Evolutionary conservation across 2,113 vertebrate species (phyloP).

Genomic region (Laterallus jamaicensis): DNA sequence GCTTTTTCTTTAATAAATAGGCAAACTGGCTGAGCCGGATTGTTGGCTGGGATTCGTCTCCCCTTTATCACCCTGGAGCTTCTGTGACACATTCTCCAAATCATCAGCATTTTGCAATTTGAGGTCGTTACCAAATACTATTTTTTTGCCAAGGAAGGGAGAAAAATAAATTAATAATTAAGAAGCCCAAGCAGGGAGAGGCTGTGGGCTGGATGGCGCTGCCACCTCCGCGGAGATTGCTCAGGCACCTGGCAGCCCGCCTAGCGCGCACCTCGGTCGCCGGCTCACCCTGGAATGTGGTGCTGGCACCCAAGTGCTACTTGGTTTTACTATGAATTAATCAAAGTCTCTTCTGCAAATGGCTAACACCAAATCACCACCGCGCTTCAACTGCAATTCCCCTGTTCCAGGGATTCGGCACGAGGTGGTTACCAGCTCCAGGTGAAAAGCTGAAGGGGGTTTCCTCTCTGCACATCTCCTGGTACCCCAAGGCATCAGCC

Average conservation of each 20-base stretch:
- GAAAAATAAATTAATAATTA: conserved; percentile 48
- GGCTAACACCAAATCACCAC: conserved; percentile 27
- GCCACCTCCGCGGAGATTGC: conserved; percentile 58
- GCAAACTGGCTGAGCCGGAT: conserved; percentile 84
- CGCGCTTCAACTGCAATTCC: conserved; percentile 1
- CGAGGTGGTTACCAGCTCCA: conserved; percentile 1
- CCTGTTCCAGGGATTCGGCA: background rate
- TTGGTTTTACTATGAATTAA: conserved; percentile 62
- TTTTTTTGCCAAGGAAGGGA: conserved; percentile 68
- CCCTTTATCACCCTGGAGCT: conserved; percentile 73
- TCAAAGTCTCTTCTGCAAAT: conserved; percentile 42
- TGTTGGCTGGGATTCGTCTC: conserved; percentile 75
- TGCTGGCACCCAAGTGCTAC: conserved; percentile 43
- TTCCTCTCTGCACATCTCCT: conserved; percentile 24
- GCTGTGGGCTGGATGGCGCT: conserved; percentile 46
- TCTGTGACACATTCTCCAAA: conserved; percentile 70
- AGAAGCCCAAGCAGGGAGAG: conserved; percentile 60
- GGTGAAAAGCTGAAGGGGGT: conserved; percentile 48
- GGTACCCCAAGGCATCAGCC: background rate
- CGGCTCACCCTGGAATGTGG: conserved; percentile 60
- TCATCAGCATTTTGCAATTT: conserved; percentile 71
- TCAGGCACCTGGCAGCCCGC: conserved; percentile 49
- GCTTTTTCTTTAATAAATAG: conserved; percentile 87
- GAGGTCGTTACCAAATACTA: conserved; percentile 57
- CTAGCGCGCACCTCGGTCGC: conserved; percentile 40